These are phyloP conservation scores for Crax fasciolata DNA, from an alignment of 2,797 vertebrate genomes.

Conservation along the genomic window DNA sequence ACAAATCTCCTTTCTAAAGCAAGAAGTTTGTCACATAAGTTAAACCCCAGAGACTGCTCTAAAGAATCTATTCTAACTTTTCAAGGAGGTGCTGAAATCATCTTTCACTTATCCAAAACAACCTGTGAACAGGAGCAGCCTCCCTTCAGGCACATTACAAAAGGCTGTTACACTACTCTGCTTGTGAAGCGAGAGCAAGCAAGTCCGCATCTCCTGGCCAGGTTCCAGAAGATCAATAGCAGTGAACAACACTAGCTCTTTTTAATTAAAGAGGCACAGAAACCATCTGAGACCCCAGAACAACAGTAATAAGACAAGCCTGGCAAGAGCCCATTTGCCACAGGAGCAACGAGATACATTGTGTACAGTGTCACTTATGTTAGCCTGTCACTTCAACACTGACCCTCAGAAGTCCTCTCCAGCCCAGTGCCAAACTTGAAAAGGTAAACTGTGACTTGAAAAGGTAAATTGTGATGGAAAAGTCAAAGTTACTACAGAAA, in stretches of 20 bases:
- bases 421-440: background rate
- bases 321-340: background rate
- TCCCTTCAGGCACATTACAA: background rate
- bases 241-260: background rate
- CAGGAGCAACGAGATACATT: background rate
- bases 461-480: background rate
- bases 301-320: background rate
- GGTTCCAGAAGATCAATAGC: background rate
- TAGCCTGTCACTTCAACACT: background rate
- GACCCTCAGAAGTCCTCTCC: background rate
- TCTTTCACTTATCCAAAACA: background rate
- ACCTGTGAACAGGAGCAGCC: background rate
- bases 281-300: background rate
- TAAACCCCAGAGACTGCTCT: background rate
- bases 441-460: background rate
- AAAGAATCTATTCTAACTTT: background rate
- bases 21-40: background rate
- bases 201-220: background rate
- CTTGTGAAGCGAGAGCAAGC: background rate
- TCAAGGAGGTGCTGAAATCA: background rate
- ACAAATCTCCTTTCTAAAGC: background rate
- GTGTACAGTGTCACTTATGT: accelerated
- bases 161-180: background rate
- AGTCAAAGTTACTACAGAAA: background rate
- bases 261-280: background rate